Evolutionary conservation across 2,888 invertebrate genomes (phyloP).

Genomic region (Platypus cylindrus): DNA sequence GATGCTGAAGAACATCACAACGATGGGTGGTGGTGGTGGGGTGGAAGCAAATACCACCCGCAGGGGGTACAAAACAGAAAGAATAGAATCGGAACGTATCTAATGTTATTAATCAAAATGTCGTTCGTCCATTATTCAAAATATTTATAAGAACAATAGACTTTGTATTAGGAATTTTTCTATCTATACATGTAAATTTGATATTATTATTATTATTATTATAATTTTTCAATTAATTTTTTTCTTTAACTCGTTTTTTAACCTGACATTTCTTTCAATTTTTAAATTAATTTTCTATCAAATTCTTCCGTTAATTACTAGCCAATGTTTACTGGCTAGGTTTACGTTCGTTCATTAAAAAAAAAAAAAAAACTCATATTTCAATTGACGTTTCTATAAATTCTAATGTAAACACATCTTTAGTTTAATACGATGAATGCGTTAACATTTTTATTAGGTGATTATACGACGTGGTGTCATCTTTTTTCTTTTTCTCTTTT

Average conservation of each 20-base stretch:
- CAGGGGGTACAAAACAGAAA: constrained; percentile 27
- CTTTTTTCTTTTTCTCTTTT: no score
- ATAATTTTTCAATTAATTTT: no score
- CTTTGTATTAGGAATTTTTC: no score
- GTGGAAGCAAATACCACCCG: constrained; percentile 26
- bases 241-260: no score
- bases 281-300: no score
- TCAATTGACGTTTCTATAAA: constrained; percentile 13
- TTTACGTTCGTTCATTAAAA: no score
- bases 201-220: constrained; percentile 12
- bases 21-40: constrained; percentile 12
- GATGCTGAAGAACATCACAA: not conserved
- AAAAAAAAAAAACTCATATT: no score
- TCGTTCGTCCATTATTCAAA: constrained; percentile 35
- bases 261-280: no score
- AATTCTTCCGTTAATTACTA: no score
- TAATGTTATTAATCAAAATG: constrained; percentile 35
- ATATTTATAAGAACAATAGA: constrained; percentile 27
- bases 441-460: constrained; percentile 16
- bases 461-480: no score
- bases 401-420: constrained; percentile 15
- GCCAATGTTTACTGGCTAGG: no score
- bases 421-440: constrained; percentile 14
- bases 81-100: constrained; percentile 32
- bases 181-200: not conserved